Base-by-base conservation (phyloP, 2,797 vertebrate species). In the Takifugu rubripes region DNA sequence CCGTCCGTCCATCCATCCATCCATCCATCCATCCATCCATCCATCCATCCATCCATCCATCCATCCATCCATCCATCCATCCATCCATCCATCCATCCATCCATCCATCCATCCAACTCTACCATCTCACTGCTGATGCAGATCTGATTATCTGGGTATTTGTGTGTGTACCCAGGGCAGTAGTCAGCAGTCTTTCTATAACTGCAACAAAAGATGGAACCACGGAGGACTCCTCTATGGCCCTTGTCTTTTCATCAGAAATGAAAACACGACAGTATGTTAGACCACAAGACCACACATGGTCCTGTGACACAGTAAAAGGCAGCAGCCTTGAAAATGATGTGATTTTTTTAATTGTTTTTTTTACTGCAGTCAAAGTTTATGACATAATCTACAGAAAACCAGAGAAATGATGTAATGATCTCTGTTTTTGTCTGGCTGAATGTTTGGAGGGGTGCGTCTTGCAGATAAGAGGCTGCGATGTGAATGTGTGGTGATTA, bases 401-500 rank as follows among this genome's bases (percentile, higher is more conserved):
- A 68, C 66, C 29, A 29, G 45, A 48, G 15, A 25, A 49, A 53
- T 29, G 55, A 82, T 83, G 72, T 11, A 66, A 74, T 74, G 52
- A 59, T 61, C 66, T 68, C 1, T 63, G 70, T 36, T 64, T 61
- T 62, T 29, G 12, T 64, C 43, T 52, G 59, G 29, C 49, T 59
- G 50, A 25, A 9, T 75, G 75, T 85, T 65, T 80, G 57, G 58
- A 77, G 72, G 68, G 29, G 59, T 54, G 54, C 72, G 54, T 76
- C 48, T 60, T 36, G 55, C 29, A 81, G 85, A 85, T 85, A 84
- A 75, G 58, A 61, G 27, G 29, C 62, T 3, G 54, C 71, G 75
- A 79, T 78, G 74, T 85, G 86, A 90, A 88, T 85, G 84, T 84
- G 84, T 70, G 77, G 82, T 87, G 88, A 91, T 91, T 87, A 90